Evolutionary conservation across 2,113 vertebrate species (phyloP), one percentile per base, ranked within the genome.

Genomic region (Mormoops blainvillei): DNA sequence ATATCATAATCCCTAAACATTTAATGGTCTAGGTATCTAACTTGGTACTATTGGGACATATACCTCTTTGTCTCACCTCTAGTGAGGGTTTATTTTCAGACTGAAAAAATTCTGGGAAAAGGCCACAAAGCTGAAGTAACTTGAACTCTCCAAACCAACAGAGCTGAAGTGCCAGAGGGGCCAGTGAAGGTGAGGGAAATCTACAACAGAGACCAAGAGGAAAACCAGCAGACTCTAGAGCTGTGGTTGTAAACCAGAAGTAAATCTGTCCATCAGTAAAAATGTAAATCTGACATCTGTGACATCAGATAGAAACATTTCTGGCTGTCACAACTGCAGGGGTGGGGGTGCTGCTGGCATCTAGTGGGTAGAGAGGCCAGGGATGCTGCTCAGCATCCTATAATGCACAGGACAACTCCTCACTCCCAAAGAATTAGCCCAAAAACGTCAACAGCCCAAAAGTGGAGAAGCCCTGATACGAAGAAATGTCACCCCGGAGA

Each of bases 1-100:
- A 94, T 43, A 58, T 20, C 73, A 65, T 71, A 82, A 92, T 24
- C n/a, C 78, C 13, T 67, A 87, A 67, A 56, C 61, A 93, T 71
- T 90, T 87, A 83, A 85, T 87, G 61, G 74, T 93, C 33, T 92
- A 92, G 16, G 31, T 74, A 84, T 13, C 83, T 28, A 93, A 88
- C 20, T 86, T 31, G 50, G 33, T 45, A 58, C 48, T 43, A 87
- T 0, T 45, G 38, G 28, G 31, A 87, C 87, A 73, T 65, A 87
- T 2, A 78, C 4, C 36, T 70, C 76, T 78, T 56, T 74, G 50
- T 74, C 56, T 92, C 36, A 68, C 24, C 26, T 90, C 45, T 87
- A 24, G 7, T 87, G 33, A 82, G 31, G 24, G 45, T 83, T 94
- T 90, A 93, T 94, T 87, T 94, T 52, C 14, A 94, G 31, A 67